Percentiles rank a stretch among this genome's conserved stretches.
These are phyloP conservation scores for Plagodis pulveraria DNA, from an alignment of 2,888 invertebrate species.

Conservation along the genomic window DNA sequence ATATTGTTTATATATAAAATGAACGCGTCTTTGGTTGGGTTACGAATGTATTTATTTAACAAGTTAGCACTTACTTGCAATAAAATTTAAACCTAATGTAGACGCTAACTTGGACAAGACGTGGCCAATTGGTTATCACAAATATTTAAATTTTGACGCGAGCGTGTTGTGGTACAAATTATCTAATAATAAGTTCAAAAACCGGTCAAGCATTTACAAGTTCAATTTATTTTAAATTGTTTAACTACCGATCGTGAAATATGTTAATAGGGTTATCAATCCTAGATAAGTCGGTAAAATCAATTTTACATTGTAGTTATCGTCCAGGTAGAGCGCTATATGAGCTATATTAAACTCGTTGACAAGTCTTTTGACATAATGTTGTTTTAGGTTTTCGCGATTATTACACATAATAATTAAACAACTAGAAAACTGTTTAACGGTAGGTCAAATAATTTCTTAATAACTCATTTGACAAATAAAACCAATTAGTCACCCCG, in stretches of 20 bases:
- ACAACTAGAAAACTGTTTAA: too few species aligned
- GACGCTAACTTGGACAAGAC: constrained; percentile 20
- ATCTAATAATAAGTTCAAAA: constrained; percentile 3
- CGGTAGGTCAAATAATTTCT: too few species aligned
- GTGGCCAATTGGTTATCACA: constrained; percentile 14
- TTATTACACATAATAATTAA: too few species aligned
- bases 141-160: constrained; percentile 8
- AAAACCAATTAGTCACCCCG: too few species aligned
- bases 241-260: constrained; percentile 8
- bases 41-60: constrained; percentile 11
- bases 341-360: constrained; percentile 9
- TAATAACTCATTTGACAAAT: too few species aligned
- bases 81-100: constrained; percentile 22
- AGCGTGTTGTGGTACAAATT: not conserved
- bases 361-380: constrained; percentile 1
- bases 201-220: not conserved
- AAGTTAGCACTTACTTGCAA: constrained; percentile 5
- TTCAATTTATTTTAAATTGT: not conserved
- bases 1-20: constrained; percentile 10
- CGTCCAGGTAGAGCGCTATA: constrained; percentile 6
- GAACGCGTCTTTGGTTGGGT: constrained; percentile 8
- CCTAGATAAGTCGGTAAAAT: not conserved
- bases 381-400: too few species aligned
- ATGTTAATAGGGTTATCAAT: constrained; percentile 11
- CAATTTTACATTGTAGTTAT: constrained; percentile 12